These are phyloP conservation scores for Drosophila peninsularis DNA, from an alignment of 2,888 invertebrate genomes.

Conservation along the genomic window DNA sequence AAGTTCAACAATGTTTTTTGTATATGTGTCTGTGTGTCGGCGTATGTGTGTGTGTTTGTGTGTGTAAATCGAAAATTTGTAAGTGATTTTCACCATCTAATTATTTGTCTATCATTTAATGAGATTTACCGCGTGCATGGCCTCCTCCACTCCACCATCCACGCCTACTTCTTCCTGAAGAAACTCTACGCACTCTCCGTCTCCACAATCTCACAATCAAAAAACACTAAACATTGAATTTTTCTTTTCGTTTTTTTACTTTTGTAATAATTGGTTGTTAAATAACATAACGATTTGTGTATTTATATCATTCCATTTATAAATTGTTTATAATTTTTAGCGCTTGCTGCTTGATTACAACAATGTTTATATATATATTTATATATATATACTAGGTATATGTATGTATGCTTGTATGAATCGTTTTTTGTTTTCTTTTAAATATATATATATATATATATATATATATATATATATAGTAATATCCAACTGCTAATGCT, in stretches of 20 bases:
- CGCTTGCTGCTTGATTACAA: slow-evolving; percentile 72
- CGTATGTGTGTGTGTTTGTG: slow-evolving; percentile 22
- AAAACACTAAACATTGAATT: slow-evolving; percentile 73
- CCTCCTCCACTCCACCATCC: slow-evolving; percentile 7
- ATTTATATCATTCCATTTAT: slow-evolving; percentile 60
- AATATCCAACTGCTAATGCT: slow-evolving; percentile 69
- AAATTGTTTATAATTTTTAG: slow-evolving; percentile 45
- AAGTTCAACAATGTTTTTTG: slow-evolving; percentile 70
- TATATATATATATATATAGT: slow-evolving; percentile 1
- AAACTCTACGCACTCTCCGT: slow-evolving; percentile 2
- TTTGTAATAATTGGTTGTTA: slow-evolving; percentile 65
- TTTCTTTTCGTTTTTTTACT: slow-evolving; percentile 38
- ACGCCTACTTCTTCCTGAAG: slow-evolving; percentile 1
- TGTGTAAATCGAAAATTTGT: slow-evolving; percentile 46
- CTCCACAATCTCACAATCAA: slow-evolving; percentile 58
- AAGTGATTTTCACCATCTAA: slow-evolving; percentile 64
- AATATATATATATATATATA: background rate
- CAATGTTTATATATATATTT: slow-evolving; percentile 64
- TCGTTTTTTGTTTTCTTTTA: slow-evolving; percentile 6
- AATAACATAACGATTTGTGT: slow-evolving; percentile 65
- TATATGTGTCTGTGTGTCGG: slow-evolving; percentile 25
- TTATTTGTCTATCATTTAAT: slow-evolving; percentile 79
- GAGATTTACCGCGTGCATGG: slow-evolving; percentile 56
- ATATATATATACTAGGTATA: slow-evolving; percentile 65
- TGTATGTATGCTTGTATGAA: slow-evolving; percentile 60